Percentiles rank a stretch among this genome's conserved stretches.
Conservation (phyloP, 2,888 invertebrate genomes). For the Euproctis similis region DNA sequence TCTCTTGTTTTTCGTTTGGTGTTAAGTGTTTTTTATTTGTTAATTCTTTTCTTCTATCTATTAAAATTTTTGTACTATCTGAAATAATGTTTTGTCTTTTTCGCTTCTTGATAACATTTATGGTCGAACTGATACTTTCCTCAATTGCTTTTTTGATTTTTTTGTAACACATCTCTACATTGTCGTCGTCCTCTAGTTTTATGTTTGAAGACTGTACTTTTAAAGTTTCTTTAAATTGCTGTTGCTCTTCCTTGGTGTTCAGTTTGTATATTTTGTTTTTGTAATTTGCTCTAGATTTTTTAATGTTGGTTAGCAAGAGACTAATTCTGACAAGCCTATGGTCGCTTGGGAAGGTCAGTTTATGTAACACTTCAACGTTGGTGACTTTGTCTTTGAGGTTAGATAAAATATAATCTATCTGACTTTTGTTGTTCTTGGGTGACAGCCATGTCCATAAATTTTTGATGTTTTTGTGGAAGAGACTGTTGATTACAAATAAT, state of each 20-base stretch:
- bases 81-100: not conserved
- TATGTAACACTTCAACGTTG: constrained; percentile 3
- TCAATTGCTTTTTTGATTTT: not conserved
- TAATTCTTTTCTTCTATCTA: not conserved
- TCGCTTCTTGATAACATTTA: not conserved
- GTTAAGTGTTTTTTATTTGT: not conserved
- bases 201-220: no score
- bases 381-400: not conserved
- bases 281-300: not conserved
- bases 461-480: not conserved
- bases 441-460: not conserved
- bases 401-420: not conserved
- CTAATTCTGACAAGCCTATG: not conserved
- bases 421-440: constrained; percentile 1
- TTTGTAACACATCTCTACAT: not conserved
- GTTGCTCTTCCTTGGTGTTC: no score
- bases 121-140: not conserved
- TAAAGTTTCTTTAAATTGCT: no score
- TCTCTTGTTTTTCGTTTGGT: not conserved
- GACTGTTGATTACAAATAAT: not conserved
- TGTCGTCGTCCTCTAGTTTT: not conserved
- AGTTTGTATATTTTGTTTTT: no score
- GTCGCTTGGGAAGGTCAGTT: not conserved
- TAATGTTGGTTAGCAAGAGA: not conserved
- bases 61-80: not conserved